These are phyloP conservation scores for Tenthredo livida DNA, from an alignment of 2,888 invertebrate species.

Conservation along the genomic window DNA sequence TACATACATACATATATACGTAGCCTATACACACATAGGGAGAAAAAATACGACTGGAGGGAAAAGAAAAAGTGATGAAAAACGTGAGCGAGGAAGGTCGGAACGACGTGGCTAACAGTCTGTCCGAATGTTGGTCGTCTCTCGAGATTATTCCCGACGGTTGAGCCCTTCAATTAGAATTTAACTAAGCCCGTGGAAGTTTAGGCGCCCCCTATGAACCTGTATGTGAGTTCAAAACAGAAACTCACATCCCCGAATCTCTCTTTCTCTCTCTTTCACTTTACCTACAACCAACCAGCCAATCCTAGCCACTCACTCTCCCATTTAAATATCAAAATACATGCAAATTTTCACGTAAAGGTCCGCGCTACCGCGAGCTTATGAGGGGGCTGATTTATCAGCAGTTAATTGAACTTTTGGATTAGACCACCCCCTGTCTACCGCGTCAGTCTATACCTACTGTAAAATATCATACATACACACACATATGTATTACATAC, in stretches of 20 bases:
- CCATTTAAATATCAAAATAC: slow-evolving; percentile 62
- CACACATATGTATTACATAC: not conserved
- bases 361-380: slow-evolving; percentile 48
- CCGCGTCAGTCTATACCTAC: not conserved
- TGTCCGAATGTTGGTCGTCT: slow-evolving; percentile 37
- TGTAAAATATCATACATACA: not conserved
- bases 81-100: slow-evolving; percentile 17
- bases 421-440: not conserved
- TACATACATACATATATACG: not conserved
- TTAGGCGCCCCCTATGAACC: slow-evolving; percentile 28
- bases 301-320: slow-evolving; percentile 43
- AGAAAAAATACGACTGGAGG: not conserved
- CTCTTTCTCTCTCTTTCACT: not conserved
- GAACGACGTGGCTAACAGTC: slow-evolving; percentile 43
- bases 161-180: slow-evolving; percentile 51
- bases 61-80: slow-evolving; percentile 9
- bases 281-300: not conserved
- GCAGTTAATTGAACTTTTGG: slow-evolving; percentile 60
- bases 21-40: not conserved
- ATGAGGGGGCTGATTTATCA: slow-evolving; percentile 59
- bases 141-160: slow-evolving; percentile 52
- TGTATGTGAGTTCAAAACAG: slow-evolving; percentile 40
- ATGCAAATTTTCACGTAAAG: slow-evolving; percentile 57
- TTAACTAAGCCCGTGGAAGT: slow-evolving; percentile 49
- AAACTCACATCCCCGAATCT: slow-evolving; percentile 26